phyloP scores from a whole-genome alignment of 2,888 invertebrate genomes.

The Cyclophora albipunctata region DNA sequence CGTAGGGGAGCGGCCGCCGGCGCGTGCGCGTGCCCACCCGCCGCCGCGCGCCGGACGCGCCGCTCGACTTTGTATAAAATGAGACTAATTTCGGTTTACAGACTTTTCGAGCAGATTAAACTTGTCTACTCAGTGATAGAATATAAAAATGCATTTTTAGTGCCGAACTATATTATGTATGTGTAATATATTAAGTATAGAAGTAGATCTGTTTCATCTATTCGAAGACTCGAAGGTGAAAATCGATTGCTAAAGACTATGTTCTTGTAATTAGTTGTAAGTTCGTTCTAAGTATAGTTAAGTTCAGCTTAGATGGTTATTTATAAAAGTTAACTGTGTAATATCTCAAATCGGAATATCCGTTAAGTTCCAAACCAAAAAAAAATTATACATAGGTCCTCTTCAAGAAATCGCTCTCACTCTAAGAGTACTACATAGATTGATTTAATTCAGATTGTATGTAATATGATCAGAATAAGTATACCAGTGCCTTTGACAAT shows the following conservation, averaged over 20 bases:
- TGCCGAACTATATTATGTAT: slow-evolving; percentile 66
- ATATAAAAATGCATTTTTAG: slow-evolving; percentile 72
- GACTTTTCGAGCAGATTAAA: slow-evolving; percentile 74
- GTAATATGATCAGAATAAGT: slow-evolving; percentile 45
- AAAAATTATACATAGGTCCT: slow-evolving; percentile 42
- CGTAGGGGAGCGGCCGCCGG: slow-evolving; percentile 35
- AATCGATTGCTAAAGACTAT: slow-evolving; percentile 73
- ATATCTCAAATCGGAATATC: slow-evolving; percentile 61
- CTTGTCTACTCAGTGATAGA: slow-evolving; percentile 72
- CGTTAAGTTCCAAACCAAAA: slow-evolving; percentile 66
- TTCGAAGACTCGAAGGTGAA: slow-evolving; percentile 70
- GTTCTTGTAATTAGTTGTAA: slow-evolving; percentile 59
- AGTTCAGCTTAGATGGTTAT: slow-evolving; percentile 67
- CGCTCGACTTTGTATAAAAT: slow-evolving; percentile 27
- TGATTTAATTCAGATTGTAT: slow-evolving; percentile 42
- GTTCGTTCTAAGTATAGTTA: slow-evolving; percentile 57
- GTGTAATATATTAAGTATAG: slow-evolving; percentile 60
- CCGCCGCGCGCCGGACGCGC: too few relatives aligned
- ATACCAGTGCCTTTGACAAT: slow-evolving; percentile 73
- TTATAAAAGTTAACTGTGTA: slow-evolving; percentile 63
- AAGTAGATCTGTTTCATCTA: slow-evolving; percentile 74
- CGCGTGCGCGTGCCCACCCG: slow-evolving; percentile 28
- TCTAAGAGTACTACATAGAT: slow-evolving; percentile 31
- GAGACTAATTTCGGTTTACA: slow-evolving; percentile 62
- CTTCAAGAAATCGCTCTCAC: slow-evolving; percentile 47